Evolutionary conservation across 2,888 invertebrate species (phyloP).

Genomic region (Bugula neritina): DNA sequence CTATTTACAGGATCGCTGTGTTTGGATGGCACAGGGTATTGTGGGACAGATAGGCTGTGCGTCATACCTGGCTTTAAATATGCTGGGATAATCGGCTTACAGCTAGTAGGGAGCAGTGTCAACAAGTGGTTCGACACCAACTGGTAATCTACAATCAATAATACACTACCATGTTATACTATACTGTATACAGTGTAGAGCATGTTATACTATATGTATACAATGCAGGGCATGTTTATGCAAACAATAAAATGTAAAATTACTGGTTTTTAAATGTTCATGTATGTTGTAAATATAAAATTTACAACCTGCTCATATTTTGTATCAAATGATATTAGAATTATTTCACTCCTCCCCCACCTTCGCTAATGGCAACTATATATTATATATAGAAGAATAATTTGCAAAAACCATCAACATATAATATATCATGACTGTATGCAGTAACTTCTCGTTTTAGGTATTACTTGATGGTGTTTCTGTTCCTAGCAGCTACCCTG

Average conservation of each 20-base stretch:
- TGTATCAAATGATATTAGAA: too few relatives aligned
- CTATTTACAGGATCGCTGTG: background rate
- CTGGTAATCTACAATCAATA: background rate
- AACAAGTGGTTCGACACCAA: constrained; percentile 1
- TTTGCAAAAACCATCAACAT: too few relatives aligned
- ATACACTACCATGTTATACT: background rate
- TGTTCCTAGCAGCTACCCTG: background rate
- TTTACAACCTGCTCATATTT: too few relatives aligned
- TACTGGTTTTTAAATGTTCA: too few relatives aligned
- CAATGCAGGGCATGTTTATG: too few relatives aligned
- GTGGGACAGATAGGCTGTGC: background rate
- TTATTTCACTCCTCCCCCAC: too few relatives aligned
- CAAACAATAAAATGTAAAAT: too few relatives aligned
- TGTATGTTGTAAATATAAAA: too few relatives aligned
- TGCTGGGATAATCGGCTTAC: background rate
- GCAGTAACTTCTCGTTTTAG: background rate
- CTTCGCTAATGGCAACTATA: too few relatives aligned
- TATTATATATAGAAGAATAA: too few relatives aligned
- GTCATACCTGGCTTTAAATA: background rate
- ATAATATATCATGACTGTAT: too few relatives aligned
- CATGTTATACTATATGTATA: too few relatives aligned
- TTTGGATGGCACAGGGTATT: background rate
- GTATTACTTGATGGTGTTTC: background rate
- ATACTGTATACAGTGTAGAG: background rate
- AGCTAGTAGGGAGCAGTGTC: background rate